These are phyloP conservation scores for Rhynchomys soricoides DNA, from an alignment of 2,113 vertebrate species.

Conservation along the genomic window DNA sequence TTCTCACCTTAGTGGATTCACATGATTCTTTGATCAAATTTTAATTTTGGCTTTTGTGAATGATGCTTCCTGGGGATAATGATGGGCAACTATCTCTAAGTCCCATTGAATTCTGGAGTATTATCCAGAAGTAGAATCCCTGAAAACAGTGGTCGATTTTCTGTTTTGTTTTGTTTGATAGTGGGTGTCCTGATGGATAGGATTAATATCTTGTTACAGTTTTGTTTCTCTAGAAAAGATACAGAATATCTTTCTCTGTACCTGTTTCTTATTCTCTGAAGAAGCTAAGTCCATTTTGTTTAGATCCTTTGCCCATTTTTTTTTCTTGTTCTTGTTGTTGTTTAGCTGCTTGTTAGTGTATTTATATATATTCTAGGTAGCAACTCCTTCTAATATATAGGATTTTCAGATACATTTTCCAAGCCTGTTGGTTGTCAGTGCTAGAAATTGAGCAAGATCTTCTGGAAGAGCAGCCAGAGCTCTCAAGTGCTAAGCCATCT, in stretches of 20 bases:
- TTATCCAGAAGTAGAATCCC: neutral
- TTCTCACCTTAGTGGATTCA: neutral
- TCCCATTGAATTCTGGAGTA: neutral
- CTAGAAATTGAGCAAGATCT: neutral
- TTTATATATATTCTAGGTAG: neutral
- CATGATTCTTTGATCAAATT: neutral
- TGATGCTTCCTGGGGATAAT: neutral
- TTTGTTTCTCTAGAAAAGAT: neutral
- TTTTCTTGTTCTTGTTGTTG: neutral
- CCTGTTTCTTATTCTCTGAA: neutral
- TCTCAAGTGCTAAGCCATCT: neutral
- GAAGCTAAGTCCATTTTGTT: neutral
- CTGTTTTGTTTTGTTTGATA: neutral
- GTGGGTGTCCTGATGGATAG: neutral
- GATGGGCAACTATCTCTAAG: neutral
- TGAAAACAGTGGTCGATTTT: neutral
- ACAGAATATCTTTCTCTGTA: neutral
- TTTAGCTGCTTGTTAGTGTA: neutral
- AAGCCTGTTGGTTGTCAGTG: neutral
- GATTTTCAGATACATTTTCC: neutral
- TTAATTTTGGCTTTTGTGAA: neutral
- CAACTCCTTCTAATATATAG: neutral
- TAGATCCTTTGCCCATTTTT: neutral
- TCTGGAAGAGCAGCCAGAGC: neutral
- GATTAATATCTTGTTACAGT: neutral